A percentile compares a stretch with the other conserved stretches of the same genome.
Evolutionary conservation across 2,113 vertebrate genomes (phyloP).

Genomic region (Choloepus hoffmanni): DNA sequence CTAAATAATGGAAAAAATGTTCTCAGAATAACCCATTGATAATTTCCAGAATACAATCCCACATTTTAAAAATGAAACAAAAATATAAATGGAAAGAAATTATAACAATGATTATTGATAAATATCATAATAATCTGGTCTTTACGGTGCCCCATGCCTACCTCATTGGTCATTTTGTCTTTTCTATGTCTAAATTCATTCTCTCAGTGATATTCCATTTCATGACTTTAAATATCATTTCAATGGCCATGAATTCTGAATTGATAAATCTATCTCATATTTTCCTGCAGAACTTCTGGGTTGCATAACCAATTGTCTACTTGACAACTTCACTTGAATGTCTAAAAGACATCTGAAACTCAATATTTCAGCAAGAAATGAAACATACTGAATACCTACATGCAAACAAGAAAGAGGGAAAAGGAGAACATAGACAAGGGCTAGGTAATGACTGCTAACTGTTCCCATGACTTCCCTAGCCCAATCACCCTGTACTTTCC

Average conservation of each 20-base stretch:
- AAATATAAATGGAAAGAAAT: neutral
- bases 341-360: neutral
- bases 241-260: neutral
- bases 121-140: neutral
- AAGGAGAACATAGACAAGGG: too few species aligned
- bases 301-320: neutral
- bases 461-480: too few species aligned
- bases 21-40: neutral
- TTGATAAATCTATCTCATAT: neutral
- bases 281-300: neutral
- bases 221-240: neutral
- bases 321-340: neutral
- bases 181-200: neutral
- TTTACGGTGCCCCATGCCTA: neutral
- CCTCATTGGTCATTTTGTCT: neutral
- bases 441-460: too few species aligned
- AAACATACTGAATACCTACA: too few species aligned
- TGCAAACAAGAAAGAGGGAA: too few species aligned
- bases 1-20: constrained; percentile 47
- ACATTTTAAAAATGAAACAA: neutral
- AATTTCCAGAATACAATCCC: constrained; percentile 33
- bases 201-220: neutral
- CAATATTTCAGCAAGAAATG: neutral
- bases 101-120: neutral
- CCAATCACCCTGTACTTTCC: neutral